Evolutionary conservation across 1,140 invertebrate genomes (phyloP).

Genomic region (Oryzaephilus surinamensis): DNA sequence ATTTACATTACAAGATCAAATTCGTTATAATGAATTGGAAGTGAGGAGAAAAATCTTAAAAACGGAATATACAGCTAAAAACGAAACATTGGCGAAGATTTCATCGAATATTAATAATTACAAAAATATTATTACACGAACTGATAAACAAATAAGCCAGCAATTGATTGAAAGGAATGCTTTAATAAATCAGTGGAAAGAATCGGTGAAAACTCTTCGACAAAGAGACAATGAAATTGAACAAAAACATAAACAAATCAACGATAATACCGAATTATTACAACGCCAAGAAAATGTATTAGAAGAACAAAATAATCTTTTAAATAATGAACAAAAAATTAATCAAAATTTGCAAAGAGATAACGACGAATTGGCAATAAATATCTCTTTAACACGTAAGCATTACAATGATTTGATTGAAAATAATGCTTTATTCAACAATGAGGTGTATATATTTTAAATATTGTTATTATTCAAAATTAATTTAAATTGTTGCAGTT

Average conservation of each 20-base stretch:
- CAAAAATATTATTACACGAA: conserved; percentile 42
- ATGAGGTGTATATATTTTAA: no score
- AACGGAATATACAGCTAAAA: conserved; percentile 40
- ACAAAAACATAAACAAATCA: conserved; percentile 33
- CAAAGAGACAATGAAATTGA: conserved; percentile 44
- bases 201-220: conserved; percentile 42
- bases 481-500: no score
- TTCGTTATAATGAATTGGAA: conserved; percentile 46
- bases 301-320: conserved; percentile 29
- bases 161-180: conserved; percentile 24
- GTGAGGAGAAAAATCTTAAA: conserved; percentile 42
- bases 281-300: conserved; percentile 22
- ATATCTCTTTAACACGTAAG: no score
- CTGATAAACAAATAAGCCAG: conserved; percentile 28
- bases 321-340: conserved; percentile 27
- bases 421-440: no score
- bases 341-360: conserved; percentile 26
- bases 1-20: conserved; percentile 50
- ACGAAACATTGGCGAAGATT: conserved; percentile 37
- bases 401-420: no score
- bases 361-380: no score
- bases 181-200: conserved; percentile 38
- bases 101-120: conserved; percentile 41
- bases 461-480: no score
- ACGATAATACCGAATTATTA: conserved; percentile 15